Base-by-base conservation (phyloP, 2,888 invertebrate genomes). In the Teleogryllus oceanicus region DNA sequence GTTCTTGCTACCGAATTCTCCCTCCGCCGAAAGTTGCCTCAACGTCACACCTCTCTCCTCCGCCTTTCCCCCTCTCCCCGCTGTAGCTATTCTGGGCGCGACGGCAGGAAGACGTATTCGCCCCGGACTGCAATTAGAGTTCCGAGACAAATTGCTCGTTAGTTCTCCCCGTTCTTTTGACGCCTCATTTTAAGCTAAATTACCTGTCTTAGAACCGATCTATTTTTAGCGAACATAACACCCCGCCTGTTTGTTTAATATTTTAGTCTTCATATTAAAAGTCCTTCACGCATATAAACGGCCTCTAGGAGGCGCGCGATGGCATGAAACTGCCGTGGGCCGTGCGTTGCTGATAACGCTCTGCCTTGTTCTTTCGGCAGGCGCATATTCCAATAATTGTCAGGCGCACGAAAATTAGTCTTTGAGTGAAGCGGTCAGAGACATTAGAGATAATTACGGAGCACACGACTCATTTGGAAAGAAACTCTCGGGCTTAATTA, bases 101-200 rank as follows among this genome's bases (percentile, higher is more conserved):
- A 13, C 62, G 62, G 62, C 62, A 62, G 62, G 62, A 62, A 62
- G 62, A 62, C 62, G 62, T 62, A 62, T 62, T 62, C 62, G 62
- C 62, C n/a, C 62, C 62, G 62, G 62, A n/a, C 62, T 62, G 62
- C 62, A 62, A 62, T 62, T 21, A 16, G 74, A 75, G 78, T 37
- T 75, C 12, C 18, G 51, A 79, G 79, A 79, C 79, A 79, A 79
- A 79, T 79, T 79, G 77, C 79, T 74, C 49, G 79, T 79, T 79
- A 77, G 79, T 77, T 77, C 37, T 76, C 76, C 51, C 77, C 79
- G 77, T 79, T 79, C 77, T 62, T 76, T 77, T 79, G 79, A 79
- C 79, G 77, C 51, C 79, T 79, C 76, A 79, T 79, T 79, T 79
- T 76, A 79, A 74, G 79, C 62, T 79, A 79, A 79, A 79, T 79